Percentiles rank a stretch among this genome's conserved stretches.
phyloP scores from a whole-genome alignment of 2,888 invertebrate genomes.

The Lacanobia wlatinum region DNA sequence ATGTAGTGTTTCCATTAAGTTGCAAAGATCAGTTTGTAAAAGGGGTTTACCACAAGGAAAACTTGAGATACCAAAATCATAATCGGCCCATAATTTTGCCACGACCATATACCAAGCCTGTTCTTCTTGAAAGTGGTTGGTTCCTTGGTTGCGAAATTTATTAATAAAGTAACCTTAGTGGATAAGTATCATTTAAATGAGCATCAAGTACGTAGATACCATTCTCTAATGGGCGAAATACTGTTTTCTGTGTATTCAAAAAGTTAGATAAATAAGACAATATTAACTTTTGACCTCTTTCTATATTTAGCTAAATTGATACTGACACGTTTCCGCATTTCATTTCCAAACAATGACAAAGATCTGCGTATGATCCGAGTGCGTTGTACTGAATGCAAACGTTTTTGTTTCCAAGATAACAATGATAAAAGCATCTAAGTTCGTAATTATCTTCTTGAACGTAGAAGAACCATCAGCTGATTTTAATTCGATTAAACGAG shows the following conservation, averaged over 20 bases:
- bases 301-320: conserved; percentile 37
- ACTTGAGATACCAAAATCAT: neutral
- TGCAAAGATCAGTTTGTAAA: too few relatives aligned
- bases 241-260: neutral
- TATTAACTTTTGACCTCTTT: conserved; percentile 23
- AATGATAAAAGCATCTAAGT: neutral
- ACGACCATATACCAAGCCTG: too few relatives aligned
- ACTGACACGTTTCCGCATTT: conserved; percentile 14
- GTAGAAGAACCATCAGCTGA: neutral
- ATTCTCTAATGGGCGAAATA: neutral
- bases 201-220: too few relatives aligned
- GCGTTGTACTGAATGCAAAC: conserved; percentile 14
- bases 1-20: neutral
- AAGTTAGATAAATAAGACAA: neutral
- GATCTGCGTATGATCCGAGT: conserved; percentile 20
- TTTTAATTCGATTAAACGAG: too few relatives aligned
- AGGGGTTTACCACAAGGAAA: neutral
- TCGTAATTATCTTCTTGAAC: neutral
- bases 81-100: neutral
- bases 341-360: conserved; percentile 3
- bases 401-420: neutral
- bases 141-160: too few relatives aligned
- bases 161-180: too few relatives aligned
- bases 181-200: too few relatives aligned
- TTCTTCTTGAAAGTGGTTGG: too few relatives aligned